Evolutionary conservation across 2,113 vertebrate species (phyloP), one percentile per base, ranked within the genome.

Genomic region (Corynorhinus townsendii): DNA sequence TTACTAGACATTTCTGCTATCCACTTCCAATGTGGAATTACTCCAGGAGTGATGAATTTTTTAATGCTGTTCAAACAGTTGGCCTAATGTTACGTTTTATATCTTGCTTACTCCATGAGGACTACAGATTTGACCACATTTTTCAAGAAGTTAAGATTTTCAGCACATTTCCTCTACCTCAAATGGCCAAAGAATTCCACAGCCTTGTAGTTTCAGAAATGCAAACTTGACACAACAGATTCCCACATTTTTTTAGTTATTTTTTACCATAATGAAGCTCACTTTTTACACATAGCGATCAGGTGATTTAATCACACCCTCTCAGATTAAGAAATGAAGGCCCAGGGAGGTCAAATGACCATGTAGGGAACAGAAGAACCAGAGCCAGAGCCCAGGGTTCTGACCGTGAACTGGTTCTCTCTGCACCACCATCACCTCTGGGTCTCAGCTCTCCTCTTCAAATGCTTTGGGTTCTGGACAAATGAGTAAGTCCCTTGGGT

Each of bases 61-160:
- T 54, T 88, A 30, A 73, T 66, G 49, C 14, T 56, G 75, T 76
- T 91, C 92, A 96, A 98, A 96, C 16, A 95, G 90, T 92, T 90
- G 97, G 76, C 80, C 82, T 96, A 89, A 96, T 97, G 96, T 97
- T 88, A 88, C 14, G 96, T 79, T 89, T 95, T 79, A 71, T 89
- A 92, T 96, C 92, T 95, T 95, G 59, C 88, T 96, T 87, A 47
- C 91, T 96, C 96, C 89, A 81, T 38, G 80, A 97, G 86, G 96
- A 96, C 85, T 79, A 68, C 95, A 97, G 95, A 86, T 35, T 45
- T 17, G 20, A 94, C 92, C 76, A 75, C 47, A 59, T 38, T 96
- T 96, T 96, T 47, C 92, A 96, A 96, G 90, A 95, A 69, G 40
- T 95, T 93, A 91, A 49, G 91, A 95, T 95, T 97, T 96, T 81